Base-by-base conservation (phyloP, 2,888 invertebrate genomes). In the Chrysomela aeneicollis region DNA sequence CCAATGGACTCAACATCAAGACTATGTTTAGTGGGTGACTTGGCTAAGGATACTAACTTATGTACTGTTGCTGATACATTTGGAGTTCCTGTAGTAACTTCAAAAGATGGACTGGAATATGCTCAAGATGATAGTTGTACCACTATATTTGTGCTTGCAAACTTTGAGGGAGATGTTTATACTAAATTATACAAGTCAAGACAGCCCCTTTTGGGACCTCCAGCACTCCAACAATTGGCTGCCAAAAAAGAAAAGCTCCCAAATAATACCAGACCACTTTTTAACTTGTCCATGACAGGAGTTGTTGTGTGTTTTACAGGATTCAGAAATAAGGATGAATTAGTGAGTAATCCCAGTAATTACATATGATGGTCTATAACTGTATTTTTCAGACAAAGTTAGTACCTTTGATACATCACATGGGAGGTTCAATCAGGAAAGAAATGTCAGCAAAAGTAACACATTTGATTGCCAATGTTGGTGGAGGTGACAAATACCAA, bases 381-480 rank as follows among this genome's bases (percentile, higher is more conserved):
- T 22, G 26, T 63, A 71, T 59, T 70, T 84, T 82, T 17, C 84
- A 96, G 96, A 91, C 91, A 77, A 89, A 89, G 82, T 86, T 97
- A 82, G 93, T 95, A 75, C 92, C 92, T 75, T 86, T 95, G 82
- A 93, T 97, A 75, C 97, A 97, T 86, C 92, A 92, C 82, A 97
- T 98, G 97, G 97, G 97, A 74, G 98, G 97, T 54, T 95, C 95
- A 76, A 93, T 97, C 78, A 89, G 96, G 71, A 94, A 93, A 84
- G 95, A 97, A 79, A 91, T 95, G 88, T 90, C 90, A 68, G 88
- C 89, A 63, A 92, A 92, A 80, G 93, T 95, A 73, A 98, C 97
- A 60, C 97, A 98, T 86, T 87, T 98, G 73, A 94, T 98, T 74
- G 94, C 97, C 70, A 93, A 93, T 77, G 88, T 89, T 75, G 92